These are phyloP conservation scores for Rhabdomys dilectus DNA, from an alignment of 2,113 vertebrate genomes.

Conservation along the genomic window DNA sequence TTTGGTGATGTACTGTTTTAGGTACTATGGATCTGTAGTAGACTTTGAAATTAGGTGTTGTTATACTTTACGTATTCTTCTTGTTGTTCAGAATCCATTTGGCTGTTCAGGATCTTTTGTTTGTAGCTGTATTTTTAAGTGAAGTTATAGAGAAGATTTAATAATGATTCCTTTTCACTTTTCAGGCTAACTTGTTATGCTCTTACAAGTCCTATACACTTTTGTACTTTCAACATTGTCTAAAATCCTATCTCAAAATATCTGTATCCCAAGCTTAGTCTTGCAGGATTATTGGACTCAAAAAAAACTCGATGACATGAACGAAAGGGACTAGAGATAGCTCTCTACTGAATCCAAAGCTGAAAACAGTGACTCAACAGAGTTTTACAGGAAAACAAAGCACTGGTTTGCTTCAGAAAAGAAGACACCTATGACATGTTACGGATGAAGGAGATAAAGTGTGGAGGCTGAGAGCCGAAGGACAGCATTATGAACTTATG, in stretches of 20 bases:
- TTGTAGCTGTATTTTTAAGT: constrained; percentile 27
- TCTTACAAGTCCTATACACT: background rate
- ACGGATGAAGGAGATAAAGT: background rate
- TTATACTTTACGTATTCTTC: background rate
- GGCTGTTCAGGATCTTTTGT: background rate
- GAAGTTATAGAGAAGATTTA: constrained; percentile 54
- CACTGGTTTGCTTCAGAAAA: background rate
- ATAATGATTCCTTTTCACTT: background rate
- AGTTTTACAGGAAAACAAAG: background rate
- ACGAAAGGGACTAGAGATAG: background rate
- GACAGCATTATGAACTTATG: background rate
- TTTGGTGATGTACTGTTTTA: background rate
- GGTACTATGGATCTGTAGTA: background rate
- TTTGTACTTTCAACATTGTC: background rate
- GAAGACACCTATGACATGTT: background rate
- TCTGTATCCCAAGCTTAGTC: background rate
- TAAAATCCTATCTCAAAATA: background rate
- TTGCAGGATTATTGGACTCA: background rate
- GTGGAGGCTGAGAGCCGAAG: background rate
- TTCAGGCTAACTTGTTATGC: background rate
- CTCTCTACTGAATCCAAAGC: background rate
- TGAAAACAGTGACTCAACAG: background rate
- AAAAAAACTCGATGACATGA: background rate
- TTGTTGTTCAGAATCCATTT: background rate
- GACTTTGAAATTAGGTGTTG: background rate